Evolutionary conservation across 2,888 invertebrate species (phyloP).

Genomic region (Morpho helenor): DNA sequence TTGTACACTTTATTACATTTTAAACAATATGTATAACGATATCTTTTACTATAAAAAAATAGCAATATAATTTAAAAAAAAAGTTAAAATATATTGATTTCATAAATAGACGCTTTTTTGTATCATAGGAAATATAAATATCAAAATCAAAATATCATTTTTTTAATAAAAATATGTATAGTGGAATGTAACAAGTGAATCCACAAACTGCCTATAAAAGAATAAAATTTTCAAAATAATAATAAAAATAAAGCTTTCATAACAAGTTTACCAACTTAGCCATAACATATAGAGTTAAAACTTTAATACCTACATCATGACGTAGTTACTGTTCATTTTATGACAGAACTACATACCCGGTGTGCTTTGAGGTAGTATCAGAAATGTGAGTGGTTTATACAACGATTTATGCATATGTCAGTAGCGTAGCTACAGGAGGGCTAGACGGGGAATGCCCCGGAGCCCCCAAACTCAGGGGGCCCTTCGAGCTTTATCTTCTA

Average conservation of each 20-base stretch:
- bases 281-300: too few relatives aligned
- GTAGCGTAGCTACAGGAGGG: too few relatives aligned
- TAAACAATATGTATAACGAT: not conserved
- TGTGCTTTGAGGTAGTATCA: constrained; percentile 5
- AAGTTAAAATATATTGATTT: not conserved
- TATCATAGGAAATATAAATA: constrained; percentile 6
- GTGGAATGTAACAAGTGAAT: constrained; percentile 38
- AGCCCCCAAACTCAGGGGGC: too few relatives aligned
- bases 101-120: constrained; percentile 1
- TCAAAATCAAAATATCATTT: constrained; percentile 14
- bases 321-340: constrained; percentile 3
- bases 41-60: not conserved
- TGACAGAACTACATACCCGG: constrained; percentile 2
- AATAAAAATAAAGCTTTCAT: constrained; percentile 1
- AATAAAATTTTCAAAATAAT: constrained; percentile 2
- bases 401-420: not conserved
- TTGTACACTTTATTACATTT: constrained; percentile 2
- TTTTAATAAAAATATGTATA: constrained; percentile 23
- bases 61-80: constrained; percentile 5
- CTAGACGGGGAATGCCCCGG: too few relatives aligned
- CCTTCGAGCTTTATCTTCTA: too few relatives aligned
- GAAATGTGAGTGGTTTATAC: not conserved
- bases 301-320: not conserved
- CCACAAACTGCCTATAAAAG: constrained; percentile 20
- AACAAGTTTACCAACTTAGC: not conserved